Percentiles rank a stretch among this genome's conserved stretches.
Evolutionary conservation across 2,888 invertebrate species (phyloP).

Genomic region (Leptinotarsa tumamoca): DNA sequence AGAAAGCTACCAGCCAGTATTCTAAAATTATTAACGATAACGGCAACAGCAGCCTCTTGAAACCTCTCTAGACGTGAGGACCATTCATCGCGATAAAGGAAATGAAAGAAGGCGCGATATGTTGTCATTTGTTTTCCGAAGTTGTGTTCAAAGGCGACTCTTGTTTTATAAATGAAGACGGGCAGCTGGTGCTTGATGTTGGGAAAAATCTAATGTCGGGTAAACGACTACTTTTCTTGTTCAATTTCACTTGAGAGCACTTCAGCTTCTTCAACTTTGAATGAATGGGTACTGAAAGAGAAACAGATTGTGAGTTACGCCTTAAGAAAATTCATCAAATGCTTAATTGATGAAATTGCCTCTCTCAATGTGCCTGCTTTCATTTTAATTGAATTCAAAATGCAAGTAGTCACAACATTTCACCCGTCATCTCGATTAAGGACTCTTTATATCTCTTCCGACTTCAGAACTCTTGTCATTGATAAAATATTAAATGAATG

Average conservation of each 20-base stretch:
- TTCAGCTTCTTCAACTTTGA: constrained; percentile 4
- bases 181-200: background rate
- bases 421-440: too few species aligned
- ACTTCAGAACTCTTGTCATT: too few species aligned
- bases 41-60: constrained; percentile 1
- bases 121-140: constrained; percentile 21
- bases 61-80: constrained; percentile 16
- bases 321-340: background rate
- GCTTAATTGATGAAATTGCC: background rate
- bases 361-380: background rate
- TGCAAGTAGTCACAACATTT: background rate
- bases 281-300: constrained; percentile 1
- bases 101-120: constrained; percentile 19
- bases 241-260: constrained; percentile 6
- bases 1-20: background rate
- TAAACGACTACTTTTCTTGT: background rate
- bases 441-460: too few species aligned
- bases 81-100: constrained; percentile 28
- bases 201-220: constrained; percentile 14
- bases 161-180: constrained; percentile 7
- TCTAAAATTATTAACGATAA: background rate
- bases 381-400: background rate
- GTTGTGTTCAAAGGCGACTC: constrained; percentile 15
- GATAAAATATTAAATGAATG: too few species aligned
- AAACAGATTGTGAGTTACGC: background rate